Evolutionary conservation across 2,113 vertebrate genomes (phyloP).

Genomic region (Pomatorhinus ruficollis): DNA sequence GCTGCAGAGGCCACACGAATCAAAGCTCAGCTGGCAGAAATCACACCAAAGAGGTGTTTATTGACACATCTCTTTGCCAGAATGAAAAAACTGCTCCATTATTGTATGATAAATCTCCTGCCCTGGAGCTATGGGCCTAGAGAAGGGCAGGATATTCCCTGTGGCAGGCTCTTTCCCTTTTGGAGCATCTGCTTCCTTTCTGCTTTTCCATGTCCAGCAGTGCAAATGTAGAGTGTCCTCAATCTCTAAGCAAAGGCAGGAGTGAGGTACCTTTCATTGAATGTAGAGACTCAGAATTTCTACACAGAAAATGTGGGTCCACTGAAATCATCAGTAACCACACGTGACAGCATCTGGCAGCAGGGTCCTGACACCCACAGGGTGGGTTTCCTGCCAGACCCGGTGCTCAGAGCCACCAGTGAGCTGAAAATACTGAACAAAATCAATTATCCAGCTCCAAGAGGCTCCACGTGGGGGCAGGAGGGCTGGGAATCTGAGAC

Average conservation of each 20-base stretch:
- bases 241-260: not conserved
- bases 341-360: not conserved
- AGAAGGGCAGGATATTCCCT: not conserved
- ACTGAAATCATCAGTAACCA: not conserved
- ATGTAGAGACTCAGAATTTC: not conserved
- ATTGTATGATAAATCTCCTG: not conserved
- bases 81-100: not conserved
- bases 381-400: not conserved
- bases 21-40: slow-evolving; percentile 40
- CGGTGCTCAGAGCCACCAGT: fast-evolving
- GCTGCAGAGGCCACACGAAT: not conserved
- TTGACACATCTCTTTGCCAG: not conserved
- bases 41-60: slow-evolving; percentile 8
- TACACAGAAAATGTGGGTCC: not conserved
- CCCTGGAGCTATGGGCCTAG: not conserved
- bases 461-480: not conserved
- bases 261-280: not conserved
- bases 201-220: not conserved
- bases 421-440: not conserved
- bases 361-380: not conserved
- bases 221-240: not conserved
- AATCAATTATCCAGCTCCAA: not conserved
- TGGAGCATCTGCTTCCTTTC: not conserved
- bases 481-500: not conserved
- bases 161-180: not conserved